These are phyloP conservation scores for Scomber colias DNA, from an alignment of 2,113 vertebrate genomes.

Conservation along the genomic window DNA sequence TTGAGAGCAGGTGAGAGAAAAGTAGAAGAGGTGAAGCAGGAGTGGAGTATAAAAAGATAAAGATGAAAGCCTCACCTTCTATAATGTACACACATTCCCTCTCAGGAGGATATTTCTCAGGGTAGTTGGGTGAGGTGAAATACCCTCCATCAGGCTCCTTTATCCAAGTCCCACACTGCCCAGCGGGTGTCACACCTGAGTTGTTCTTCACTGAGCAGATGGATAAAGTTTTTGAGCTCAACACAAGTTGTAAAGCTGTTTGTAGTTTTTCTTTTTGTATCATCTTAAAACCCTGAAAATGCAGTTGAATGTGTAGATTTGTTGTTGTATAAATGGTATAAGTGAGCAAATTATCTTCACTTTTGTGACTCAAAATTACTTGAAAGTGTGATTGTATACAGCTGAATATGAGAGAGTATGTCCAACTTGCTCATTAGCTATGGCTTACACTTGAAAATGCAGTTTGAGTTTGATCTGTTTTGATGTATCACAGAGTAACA, in stretches of 20 bases:
- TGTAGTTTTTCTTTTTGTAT: not conserved
- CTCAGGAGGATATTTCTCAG: conserved; percentile 97
- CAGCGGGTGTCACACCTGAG: conserved; percentile 92
- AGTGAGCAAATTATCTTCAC: too few species aligned
- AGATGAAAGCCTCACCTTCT: conserved; percentile 88
- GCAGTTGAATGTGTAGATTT: too few species aligned
- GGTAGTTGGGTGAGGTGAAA: conserved; percentile 98
- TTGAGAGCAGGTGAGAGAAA: not conserved
- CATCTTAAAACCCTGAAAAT: too few species aligned
- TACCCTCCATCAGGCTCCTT: conserved; percentile 93
- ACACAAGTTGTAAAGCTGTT: not conserved
- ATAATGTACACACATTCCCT: conserved; percentile 97
- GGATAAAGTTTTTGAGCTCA: not conserved
- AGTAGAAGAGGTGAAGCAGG: not conserved
- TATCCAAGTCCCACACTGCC: conserved; percentile 94
- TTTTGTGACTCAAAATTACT: too few species aligned
- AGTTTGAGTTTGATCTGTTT: too few species aligned
- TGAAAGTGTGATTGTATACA: too few species aligned
- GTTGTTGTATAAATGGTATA: too few species aligned
- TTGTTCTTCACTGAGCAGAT: conserved; percentile 88
- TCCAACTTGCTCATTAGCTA: too few species aligned
- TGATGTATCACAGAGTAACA: too few species aligned
- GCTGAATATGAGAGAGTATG: too few species aligned
- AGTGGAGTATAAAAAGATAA: not conserved
- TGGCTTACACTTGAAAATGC: too few species aligned